Evolutionary conservation across 92 coral and sea anemone species (phyloP).

Genomic region (Epizoanthus scotinus): DNA sequence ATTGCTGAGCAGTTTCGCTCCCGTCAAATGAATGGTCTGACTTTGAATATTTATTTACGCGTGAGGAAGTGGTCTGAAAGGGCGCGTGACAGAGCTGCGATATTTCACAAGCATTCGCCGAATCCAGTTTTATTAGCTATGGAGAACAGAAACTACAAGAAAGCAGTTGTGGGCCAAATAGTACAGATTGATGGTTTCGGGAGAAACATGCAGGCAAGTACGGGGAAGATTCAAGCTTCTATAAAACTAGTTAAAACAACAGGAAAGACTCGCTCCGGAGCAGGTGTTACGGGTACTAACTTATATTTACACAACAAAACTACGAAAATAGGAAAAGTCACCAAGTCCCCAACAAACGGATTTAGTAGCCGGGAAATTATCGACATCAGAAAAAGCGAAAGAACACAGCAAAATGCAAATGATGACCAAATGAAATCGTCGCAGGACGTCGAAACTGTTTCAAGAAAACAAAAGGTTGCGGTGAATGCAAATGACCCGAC

Average conservation of each 20-base stretch:
- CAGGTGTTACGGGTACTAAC: constrained; percentile 64
- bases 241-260: constrained; percentile 38
- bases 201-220: constrained; percentile 70
- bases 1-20: constrained; percentile 93
- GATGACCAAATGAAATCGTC: constrained; percentile 11
- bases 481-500: constrained; percentile 49
- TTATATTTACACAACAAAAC: constrained; percentile 32
- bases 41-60: constrained; percentile 77
- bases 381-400: constrained; percentile 1
- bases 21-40: constrained; percentile 80
- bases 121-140: constrained; percentile 80
- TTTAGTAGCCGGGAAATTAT: not conserved
- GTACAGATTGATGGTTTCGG: constrained; percentile 93
- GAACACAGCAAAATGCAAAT: constrained; percentile 5
- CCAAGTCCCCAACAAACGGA: constrained; percentile 28
- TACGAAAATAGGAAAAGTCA: constrained; percentile 48
- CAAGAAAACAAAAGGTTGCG: constrained; percentile 17
- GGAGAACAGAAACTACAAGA: constrained; percentile 64
- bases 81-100: constrained; percentile 80
- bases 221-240: constrained; percentile 66
- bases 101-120: constrained; percentile 83
- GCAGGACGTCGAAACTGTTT: constrained; percentile 24
- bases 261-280: constrained; percentile 41
- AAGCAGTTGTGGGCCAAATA: constrained; percentile 89
- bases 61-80: constrained; percentile 98